Conservation (phyloP, 1,140 invertebrate genomes). For the Mylabris phalerata region DNA sequence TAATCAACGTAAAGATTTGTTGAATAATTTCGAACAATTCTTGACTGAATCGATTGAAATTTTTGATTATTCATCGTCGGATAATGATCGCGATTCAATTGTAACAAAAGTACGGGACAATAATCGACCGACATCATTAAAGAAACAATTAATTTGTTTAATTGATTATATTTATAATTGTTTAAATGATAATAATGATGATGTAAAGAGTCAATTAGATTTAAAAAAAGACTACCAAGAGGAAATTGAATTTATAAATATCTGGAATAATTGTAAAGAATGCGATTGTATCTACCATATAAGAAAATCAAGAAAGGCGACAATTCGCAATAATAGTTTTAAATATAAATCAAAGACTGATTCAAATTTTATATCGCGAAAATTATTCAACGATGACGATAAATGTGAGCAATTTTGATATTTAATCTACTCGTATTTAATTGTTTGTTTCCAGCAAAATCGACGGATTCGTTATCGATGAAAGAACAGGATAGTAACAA, state of each 20-base stretch:
- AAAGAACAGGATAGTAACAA: conserved; percentile 13
- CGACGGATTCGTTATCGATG: not conserved
- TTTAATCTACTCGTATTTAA: too few relatives aligned
- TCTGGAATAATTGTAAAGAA: conserved; percentile 45
- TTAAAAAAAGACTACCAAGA: not conserved
- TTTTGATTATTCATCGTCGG: conserved; percentile 43
- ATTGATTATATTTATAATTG: conserved; percentile 25
- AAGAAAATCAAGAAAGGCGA: conserved; percentile 34
- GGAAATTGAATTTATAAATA: conserved; percentile 47
- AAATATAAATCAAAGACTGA: conserved; percentile 18
- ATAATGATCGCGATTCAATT: conserved; percentile 35
- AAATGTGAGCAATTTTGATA: not conserved
- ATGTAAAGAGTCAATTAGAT: not conserved
- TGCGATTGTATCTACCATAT: conserved; percentile 44
- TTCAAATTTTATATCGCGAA: conserved; percentile 11
- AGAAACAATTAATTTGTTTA: conserved; percentile 35
- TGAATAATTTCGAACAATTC: conserved; percentile 9
- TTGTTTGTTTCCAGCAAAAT: too few relatives aligned
- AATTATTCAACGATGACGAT: conserved; percentile 25
- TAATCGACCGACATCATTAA: conserved; percentile 26
- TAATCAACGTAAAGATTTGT: conserved; percentile 1
- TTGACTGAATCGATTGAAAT: conserved; percentile 34
- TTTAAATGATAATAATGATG: conserved; percentile 10
- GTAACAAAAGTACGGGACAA: conserved; percentile 7
- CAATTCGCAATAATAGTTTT: conserved; percentile 21